Evolutionary conservation across 2,113 vertebrate species (phyloP).

Genomic region (Tringa solitaria): DNA sequence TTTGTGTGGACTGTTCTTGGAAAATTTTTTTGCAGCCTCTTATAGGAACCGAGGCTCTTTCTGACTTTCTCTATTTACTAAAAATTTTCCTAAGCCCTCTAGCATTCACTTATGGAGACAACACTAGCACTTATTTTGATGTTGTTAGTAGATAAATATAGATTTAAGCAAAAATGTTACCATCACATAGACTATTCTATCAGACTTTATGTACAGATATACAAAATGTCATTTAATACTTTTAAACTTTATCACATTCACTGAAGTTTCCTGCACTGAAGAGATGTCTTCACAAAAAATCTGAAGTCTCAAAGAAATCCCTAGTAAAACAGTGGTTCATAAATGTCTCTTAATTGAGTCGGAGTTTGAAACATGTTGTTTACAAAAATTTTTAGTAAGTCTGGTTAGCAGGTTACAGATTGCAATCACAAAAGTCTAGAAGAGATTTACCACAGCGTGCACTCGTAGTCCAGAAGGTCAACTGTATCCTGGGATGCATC

Average conservation of each 20-base stretch:
- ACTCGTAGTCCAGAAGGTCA: background rate
- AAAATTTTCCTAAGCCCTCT: background rate
- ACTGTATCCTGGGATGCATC: background rate
- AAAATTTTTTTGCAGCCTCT: background rate
- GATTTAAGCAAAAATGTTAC: background rate
- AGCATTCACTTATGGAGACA: background rate
- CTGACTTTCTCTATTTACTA: background rate
- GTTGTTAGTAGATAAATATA: background rate
- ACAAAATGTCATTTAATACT: background rate
- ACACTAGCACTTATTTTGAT: background rate
- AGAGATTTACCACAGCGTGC: background rate
- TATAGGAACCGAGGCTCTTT: background rate
- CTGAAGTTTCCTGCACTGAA: background rate
- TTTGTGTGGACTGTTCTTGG: background rate
- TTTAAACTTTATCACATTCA: background rate
- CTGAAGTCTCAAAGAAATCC: background rate
- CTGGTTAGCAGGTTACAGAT: background rate
- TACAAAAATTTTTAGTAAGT: background rate
- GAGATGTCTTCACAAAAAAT: background rate
- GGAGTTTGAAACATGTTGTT: accelerated
- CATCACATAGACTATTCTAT: background rate
- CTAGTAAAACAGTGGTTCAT: background rate
- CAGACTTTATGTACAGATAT: background rate
- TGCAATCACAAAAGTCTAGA: background rate
- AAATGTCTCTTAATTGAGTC: background rate